Conservation (phyloP, 2,888 invertebrate species). For the Linnaemya tessellans region DNA sequence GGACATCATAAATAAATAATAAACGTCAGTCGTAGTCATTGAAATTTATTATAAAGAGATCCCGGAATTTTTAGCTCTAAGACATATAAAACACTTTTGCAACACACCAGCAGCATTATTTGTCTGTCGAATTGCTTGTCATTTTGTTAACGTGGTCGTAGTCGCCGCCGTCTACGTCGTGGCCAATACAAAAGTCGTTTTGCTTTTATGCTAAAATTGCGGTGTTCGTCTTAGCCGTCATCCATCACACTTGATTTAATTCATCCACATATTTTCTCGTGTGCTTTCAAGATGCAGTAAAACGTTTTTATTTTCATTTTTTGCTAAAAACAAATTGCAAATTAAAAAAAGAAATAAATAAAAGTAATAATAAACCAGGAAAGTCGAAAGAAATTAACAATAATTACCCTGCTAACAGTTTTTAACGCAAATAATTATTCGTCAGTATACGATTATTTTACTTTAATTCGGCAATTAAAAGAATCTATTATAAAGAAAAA, state of each 20-base stretch:
- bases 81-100: slow-evolving; percentile 38
- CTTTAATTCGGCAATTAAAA: not conserved
- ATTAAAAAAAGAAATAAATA: not conserved
- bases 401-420: not conserved
- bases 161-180: not conserved
- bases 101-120: not conserved
- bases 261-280: not conserved
- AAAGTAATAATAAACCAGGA: not conserved
- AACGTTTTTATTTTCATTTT: slow-evolving; percentile 20
- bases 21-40: slow-evolving; percentile 28
- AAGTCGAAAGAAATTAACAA: not conserved
- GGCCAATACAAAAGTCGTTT: not conserved
- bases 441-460: not conserved
- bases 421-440: not conserved
- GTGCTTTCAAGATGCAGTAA: not conserved
- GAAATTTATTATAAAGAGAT: slow-evolving; percentile 32
- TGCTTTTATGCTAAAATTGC: not conserved
- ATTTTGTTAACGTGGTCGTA: slow-evolving; percentile 10
- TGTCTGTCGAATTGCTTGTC: slow-evolving; percentile 13
- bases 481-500: not conserved
- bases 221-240: slow-evolving; percentile 35
- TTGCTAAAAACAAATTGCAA: slow-evolving; percentile 16
- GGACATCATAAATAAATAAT: slow-evolving; percentile 35
- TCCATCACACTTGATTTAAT: slow-evolving; percentile 23
- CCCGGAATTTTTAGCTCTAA: too few relatives aligned